These are phyloP conservation scores for Cariama cristata DNA, from an alignment of 2,113 vertebrate genomes.

Conservation along the genomic window DNA sequence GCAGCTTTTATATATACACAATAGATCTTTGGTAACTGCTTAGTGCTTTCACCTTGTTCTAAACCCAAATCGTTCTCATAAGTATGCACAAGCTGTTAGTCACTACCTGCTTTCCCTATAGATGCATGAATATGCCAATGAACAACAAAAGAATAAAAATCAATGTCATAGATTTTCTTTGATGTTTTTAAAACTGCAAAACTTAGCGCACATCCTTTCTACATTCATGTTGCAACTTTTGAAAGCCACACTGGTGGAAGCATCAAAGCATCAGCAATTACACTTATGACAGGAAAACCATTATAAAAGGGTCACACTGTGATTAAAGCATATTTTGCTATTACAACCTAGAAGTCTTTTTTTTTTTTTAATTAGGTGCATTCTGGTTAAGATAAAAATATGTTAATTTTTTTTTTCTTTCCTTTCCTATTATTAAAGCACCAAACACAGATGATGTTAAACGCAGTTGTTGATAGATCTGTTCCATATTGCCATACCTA, in stretches of 20 bases:
- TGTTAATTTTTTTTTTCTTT: background rate
- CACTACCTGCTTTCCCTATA: background rate
- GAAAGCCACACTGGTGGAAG: background rate
- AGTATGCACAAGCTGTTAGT: background rate
- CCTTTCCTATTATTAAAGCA: background rate
- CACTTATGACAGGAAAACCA: background rate
- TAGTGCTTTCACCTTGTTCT: background rate
- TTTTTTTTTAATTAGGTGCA: slow-evolving; percentile 15
- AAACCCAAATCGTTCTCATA: background rate
- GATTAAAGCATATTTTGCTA: slow-evolving; percentile 28
- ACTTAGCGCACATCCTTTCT: background rate
- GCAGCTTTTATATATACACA: background rate
- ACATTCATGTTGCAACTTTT: background rate
- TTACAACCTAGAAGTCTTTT: background rate
- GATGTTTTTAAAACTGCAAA: background rate
- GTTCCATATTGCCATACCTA: background rate
- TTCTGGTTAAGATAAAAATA: background rate
- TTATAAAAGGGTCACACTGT: background rate
- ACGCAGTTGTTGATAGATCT: background rate
- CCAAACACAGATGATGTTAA: background rate
- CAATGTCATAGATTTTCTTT: background rate
- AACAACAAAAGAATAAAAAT: slow-evolving; percentile 7
- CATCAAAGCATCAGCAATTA: slow-evolving; percentile 46
- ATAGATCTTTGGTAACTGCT: background rate
- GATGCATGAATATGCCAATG: background rate